phyloP scores from a whole-genome alignment of 1,140 invertebrate species.

The Pentalonia nigronervosa region DNA sequence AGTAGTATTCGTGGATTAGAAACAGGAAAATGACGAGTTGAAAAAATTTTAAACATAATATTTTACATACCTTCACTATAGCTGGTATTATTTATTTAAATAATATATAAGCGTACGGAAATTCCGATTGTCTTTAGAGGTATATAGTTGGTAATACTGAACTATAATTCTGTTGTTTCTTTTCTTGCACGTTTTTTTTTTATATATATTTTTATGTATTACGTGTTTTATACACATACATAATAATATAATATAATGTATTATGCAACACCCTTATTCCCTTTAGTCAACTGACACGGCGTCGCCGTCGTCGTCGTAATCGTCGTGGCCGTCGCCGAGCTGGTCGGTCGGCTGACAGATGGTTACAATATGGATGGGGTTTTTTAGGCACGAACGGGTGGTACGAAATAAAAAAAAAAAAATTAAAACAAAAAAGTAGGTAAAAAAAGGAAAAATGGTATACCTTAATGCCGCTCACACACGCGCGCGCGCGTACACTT shows the following conservation, averaged over 20 bases:
- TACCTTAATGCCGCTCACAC: conserved; percentile 32
- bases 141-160: neutral
- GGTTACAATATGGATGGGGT: conserved; percentile 37
- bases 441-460: conserved; percentile 1
- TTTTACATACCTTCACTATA: neutral
- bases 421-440: neutral
- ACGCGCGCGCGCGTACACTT: neutral
- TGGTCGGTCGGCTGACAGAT: neutral
- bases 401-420: conserved; percentile 4
- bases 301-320: neutral
- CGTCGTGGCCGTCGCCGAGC: neutral
- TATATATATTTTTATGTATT: neutral
- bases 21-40: neutral
- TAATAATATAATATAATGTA: neutral
- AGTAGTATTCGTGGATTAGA: neutral
- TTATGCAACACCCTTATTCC: conserved; percentile 10
- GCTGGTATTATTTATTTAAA: neutral
- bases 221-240: neutral
- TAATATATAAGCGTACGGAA: neutral
- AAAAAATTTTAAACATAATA: neutral
- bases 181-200: neutral
- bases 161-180: neutral
- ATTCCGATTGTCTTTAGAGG: neutral
- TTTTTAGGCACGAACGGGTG: conserved; percentile 31
- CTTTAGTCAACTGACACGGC: conserved; percentile 24